Conservation (phyloP, 2,113 vertebrate species). For the Megaptera novaeangliae region DNA sequence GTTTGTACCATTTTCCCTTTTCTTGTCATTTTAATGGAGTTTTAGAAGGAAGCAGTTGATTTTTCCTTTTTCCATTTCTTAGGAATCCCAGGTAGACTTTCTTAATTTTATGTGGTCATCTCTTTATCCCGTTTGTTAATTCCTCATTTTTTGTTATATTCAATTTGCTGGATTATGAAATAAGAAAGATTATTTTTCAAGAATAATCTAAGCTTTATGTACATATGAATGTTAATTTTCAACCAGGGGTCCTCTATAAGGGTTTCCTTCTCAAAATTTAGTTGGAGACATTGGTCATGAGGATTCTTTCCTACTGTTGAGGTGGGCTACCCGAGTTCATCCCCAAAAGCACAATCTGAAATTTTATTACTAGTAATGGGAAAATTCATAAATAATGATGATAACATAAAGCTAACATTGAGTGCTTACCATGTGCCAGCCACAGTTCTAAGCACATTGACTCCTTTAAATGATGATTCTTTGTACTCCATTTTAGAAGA, state of each 20-base stretch:
- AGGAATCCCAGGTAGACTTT: not conserved
- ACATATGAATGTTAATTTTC: not conserved
- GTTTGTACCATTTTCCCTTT: not conserved
- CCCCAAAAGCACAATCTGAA: not conserved
- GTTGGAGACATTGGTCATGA: not conserved
- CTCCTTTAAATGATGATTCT: conserved; percentile 45
- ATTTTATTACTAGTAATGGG: not conserved
- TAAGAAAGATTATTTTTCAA: not conserved
- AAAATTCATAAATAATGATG: not conserved
- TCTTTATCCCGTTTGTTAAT: not conserved
- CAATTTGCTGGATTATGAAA: not conserved
- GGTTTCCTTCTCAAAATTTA: conserved; percentile 9
- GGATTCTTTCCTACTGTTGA: not conserved
- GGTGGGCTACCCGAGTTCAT: not conserved
- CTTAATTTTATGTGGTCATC: not conserved
- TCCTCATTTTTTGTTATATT: not conserved
- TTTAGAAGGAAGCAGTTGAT: not conserved
- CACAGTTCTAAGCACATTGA: not conserved
- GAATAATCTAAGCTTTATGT: not conserved
- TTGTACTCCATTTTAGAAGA: conserved; percentile 52
- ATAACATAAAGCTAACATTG: not conserved
- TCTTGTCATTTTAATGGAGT: not conserved
- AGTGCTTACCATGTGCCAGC: not conserved
- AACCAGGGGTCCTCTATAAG: not conserved
- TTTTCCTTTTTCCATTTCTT: not conserved